Conservation (phyloP, 2,113 vertebrate genomes). For the Clarias magur region DNA sequence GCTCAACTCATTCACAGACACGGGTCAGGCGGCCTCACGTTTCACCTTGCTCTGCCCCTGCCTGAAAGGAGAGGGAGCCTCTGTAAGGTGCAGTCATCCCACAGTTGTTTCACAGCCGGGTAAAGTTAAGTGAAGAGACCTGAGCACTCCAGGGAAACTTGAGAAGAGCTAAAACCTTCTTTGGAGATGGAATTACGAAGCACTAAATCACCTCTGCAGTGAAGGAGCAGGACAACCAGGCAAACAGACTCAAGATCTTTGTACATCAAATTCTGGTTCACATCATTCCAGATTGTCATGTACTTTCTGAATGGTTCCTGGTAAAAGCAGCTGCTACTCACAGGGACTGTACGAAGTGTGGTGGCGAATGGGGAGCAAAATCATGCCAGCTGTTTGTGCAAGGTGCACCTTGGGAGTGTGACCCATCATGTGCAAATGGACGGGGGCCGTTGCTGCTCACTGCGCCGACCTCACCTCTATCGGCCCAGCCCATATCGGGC, state of each 20-base stretch:
- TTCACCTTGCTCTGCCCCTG: slow-evolving; percentile 51
- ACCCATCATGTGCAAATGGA: slow-evolving; percentile 83
- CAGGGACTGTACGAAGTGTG: slow-evolving; percentile 54
- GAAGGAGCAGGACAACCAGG: slow-evolving; percentile 50
- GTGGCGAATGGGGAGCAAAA: slow-evolving; percentile 53
- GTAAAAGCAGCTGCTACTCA: slow-evolving; percentile 36
- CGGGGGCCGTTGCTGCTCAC: slow-evolving; percentile 62
- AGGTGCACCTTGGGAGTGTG: slow-evolving; percentile 76
- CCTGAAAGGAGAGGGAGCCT: slow-evolving; percentile 44
- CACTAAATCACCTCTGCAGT: slow-evolving; percentile 40
- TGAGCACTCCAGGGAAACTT: slow-evolving; percentile 20
- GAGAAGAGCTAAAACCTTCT: slow-evolving; percentile 51
- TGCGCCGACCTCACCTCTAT: slow-evolving; percentile 62
- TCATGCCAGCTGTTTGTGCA: slow-evolving; percentile 72
- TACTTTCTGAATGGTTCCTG: slow-evolving; percentile 14
- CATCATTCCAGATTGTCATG: background rate
- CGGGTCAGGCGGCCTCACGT: slow-evolving; percentile 62
- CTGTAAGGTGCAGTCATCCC: slow-evolving; percentile 54
- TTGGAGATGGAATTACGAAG: slow-evolving; percentile 59
- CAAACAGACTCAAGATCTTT: slow-evolving; percentile 5
- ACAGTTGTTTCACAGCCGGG: slow-evolving; percentile 54
- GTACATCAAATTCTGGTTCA: background rate
- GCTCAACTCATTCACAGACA: slow-evolving; percentile 69
- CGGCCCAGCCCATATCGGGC: slow-evolving; percentile 49
- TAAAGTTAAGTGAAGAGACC: slow-evolving; percentile 44